Evolutionary conservation across 2,797 vertebrate genomes (phyloP), one percentile per base, ranked within the genome.

Genomic region (Chelonia mydas): DNA sequence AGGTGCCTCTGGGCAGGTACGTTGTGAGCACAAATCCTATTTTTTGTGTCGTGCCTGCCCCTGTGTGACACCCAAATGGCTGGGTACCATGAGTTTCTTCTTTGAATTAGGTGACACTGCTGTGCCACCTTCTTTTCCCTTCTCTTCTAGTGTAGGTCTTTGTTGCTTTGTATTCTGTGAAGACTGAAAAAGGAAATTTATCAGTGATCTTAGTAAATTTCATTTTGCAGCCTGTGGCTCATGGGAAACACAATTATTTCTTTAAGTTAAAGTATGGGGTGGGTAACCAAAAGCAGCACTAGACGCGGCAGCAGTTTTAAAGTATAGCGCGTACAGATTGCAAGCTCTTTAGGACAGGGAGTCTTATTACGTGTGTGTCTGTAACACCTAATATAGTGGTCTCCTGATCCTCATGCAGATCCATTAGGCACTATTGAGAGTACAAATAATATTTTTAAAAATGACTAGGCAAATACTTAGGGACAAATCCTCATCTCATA

Each of bases 21-120:
- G 54, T 15, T 86, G 55, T 53, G 76, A 86, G 65, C 92, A 88
- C 15, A 65, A 88, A 80, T 72, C 59, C 33, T 45, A 25, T 81
- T 82, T 84, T 84, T 78, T 86, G 41, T 23, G 81, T 81, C 53
- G 57, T 74, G 19, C 47, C 0, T 2, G 59, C 51, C n/a, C 54
- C 87, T 79, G 92, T 74, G 89, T 59, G 83, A 90, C 90, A 90
- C 54, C 0, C 0, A 57, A 37, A 41, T 57, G 53, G n/a, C 80
- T 17, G 37, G 77, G 31, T 1, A 5, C n/a, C n/a, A 15, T 15
- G 49, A 59, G 25, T 23, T 77, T 92, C 68, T n/a, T 61, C 41
- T 45, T 51, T 85, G 25, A 83, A 37, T 74, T 88, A 95, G 90
- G 68, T 72, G 93, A 79, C 54, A 90, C 61, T 92, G 82, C 59